A percentile compares a stretch with the other conserved stretches of the same genome.
phyloP scores from a whole-genome alignment of 2,797 vertebrate species.

The Thaleichthys pacificus region DNA sequence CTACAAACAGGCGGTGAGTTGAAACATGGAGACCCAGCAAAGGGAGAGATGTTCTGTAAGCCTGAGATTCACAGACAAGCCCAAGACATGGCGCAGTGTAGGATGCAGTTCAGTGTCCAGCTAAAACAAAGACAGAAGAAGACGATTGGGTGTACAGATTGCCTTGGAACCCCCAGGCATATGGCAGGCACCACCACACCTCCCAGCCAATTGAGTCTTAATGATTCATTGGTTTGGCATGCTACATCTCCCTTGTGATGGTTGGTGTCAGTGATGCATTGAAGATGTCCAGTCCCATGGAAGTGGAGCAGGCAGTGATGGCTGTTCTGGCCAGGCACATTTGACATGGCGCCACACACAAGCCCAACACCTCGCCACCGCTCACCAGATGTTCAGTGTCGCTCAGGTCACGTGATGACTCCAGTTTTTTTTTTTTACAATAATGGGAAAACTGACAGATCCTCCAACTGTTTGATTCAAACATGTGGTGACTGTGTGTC shows the following conservation, averaged over 20 bases:
- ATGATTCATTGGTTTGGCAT: constrained; percentile 75
- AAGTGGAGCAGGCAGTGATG: constrained; percentile 53
- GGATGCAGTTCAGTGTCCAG: constrained; percentile 43
- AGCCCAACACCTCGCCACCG: constrained; percentile 47
- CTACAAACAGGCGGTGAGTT: constrained; percentile 34
- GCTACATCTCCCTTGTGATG: constrained; percentile 62
- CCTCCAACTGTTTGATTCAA: not conserved
- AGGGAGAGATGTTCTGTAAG: constrained; percentile 23
- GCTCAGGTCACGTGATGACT: not conserved
- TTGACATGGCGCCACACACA: constrained; percentile 25
- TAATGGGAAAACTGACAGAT: not conserved
- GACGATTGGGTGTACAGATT: constrained; percentile 53
- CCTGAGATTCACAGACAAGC: constrained; percentile 26
- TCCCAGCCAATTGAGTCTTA: constrained; percentile 74
- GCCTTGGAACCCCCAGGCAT: constrained; percentile 60
- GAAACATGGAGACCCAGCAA: constrained; percentile 10
- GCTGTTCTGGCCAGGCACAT: constrained; percentile 38
- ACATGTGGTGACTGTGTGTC: too few relatives aligned
- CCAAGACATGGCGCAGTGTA: constrained; percentile 21
- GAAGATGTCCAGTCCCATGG: constrained; percentile 56
- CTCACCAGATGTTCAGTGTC: constrained; percentile 61
- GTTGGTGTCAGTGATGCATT: constrained; percentile 68
- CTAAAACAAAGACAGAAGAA: not conserved
- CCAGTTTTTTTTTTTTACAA: not conserved
- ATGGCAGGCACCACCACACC: constrained; percentile 66